Evolutionary conservation across 1,140 invertebrate species (phyloP).

Genomic region (Drosophila teissieri): DNA sequence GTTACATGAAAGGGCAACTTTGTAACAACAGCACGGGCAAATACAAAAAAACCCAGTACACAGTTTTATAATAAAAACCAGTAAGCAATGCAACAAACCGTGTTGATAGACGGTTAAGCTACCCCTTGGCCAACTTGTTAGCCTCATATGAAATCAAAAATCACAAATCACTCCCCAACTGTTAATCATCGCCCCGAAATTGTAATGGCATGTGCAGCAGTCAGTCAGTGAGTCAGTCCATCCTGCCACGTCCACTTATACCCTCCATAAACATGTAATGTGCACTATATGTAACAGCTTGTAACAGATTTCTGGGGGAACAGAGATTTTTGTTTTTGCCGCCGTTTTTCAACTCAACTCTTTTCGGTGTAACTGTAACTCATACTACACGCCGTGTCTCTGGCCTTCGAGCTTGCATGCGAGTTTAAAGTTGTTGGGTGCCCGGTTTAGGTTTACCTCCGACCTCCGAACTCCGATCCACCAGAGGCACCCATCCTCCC

Average conservation of each 20-base stretch:
- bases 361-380: conserved; percentile 19
- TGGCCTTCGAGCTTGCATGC: conserved; percentile 49
- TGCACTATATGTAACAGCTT: conserved; percentile 6
- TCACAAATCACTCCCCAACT: conserved; percentile 4
- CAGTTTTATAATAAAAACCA: conserved; percentile 68
- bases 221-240: neutral
- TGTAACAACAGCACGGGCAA: conserved; percentile 53
- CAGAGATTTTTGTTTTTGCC: conserved; percentile 24
- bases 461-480: neutral
- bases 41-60: conserved; percentile 64
- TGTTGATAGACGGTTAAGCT: conserved; percentile 12
- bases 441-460: conserved; percentile 25
- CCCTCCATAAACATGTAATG: conserved; percentile 14
- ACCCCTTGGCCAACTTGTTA: conserved; percentile 14
- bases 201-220: conserved; percentile 26
- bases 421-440: conserved; percentile 70
- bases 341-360: conserved; percentile 17
- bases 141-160: conserved; percentile 1
- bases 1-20: conserved; percentile 78
- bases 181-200: conserved; percentile 21
- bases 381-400: neutral
- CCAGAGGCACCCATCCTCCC: neutral
- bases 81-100: neutral
- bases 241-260: conserved; percentile 50
- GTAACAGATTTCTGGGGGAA: conserved; percentile 24